Evolutionary conservation across 2,113 vertebrate genomes (phyloP).

Genomic region (Rhinopomastus cyanomelas): DNA sequence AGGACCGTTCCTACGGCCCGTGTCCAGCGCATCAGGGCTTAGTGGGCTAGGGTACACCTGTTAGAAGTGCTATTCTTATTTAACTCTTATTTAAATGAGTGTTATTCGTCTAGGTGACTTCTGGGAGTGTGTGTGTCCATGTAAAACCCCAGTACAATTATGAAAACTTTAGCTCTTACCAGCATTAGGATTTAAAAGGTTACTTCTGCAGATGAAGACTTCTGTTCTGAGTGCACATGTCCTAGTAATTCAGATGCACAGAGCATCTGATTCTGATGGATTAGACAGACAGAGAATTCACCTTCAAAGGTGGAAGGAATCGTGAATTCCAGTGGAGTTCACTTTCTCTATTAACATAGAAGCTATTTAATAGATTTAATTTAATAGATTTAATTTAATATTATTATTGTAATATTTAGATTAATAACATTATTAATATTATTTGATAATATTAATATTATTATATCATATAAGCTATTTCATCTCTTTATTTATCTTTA

Average conservation of each 20-base stretch:
- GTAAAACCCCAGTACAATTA: background rate
- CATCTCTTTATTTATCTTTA: no score
- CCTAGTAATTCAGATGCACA: slow-evolving; percentile 39
- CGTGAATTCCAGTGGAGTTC: slow-evolving; percentile 29
- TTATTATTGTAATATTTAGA: no score
- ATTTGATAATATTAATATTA: no score
- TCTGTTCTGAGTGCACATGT: background rate
- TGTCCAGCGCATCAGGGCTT: background rate
- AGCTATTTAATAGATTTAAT: no score
- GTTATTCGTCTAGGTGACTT: no score
- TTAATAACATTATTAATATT: no score
- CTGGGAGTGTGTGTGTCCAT: background rate
- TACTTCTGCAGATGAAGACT: background rate
- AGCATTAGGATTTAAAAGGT: background rate
- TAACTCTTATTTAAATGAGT: no score
- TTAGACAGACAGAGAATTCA: slow-evolving; percentile 25
- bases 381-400: no score
- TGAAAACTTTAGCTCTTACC: background rate
- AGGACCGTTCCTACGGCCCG: background rate
- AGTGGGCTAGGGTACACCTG: background rate
- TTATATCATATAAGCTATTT: no score
- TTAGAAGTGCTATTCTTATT: background rate
- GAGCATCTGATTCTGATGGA: slow-evolving; percentile 18
- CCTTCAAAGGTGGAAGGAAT: slow-evolving; percentile 61
- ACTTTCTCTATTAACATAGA: slow-evolving; percentile 23